Evolutionary conservation across 2,888 invertebrate species (phyloP).

Genomic region (Eupithecia centaureata): DNA sequence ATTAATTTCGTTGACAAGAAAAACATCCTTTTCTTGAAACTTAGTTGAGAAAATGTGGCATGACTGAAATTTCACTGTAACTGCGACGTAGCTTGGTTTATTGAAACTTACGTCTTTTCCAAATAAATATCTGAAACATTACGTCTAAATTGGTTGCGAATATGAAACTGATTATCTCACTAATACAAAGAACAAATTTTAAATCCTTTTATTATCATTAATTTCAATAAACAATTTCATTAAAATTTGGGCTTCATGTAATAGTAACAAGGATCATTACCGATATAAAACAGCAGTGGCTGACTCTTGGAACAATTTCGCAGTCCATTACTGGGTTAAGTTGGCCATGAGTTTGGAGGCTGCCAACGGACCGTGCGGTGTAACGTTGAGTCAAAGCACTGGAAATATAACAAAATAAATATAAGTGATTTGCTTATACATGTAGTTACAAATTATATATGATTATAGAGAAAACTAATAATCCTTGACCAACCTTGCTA

Average conservation of each 20-base stretch:
- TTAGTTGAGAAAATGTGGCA: constrained; percentile 1
- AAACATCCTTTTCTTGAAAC: constrained; percentile 36
- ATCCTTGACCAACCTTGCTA: too few relatives aligned
- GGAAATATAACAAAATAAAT: too few relatives aligned
- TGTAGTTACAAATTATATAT: too few relatives aligned
- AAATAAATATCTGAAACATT: too few relatives aligned
- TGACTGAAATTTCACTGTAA: constrained; percentile 12
- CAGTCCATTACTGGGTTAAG: constrained; percentile 37
- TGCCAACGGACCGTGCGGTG: constrained; percentile 31
- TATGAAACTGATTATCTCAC: neutral
- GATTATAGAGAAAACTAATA: too few relatives aligned
- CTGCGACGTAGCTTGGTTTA: neutral
- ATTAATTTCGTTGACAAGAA: constrained; percentile 39
- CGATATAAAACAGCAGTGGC: neutral
- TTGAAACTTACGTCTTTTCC: neutral
- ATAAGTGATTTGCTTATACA: too few relatives aligned
- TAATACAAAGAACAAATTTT: neutral
- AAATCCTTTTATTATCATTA: neutral
- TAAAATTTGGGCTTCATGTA: neutral
- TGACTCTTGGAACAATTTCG: constrained; percentile 39
- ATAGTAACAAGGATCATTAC: neutral
- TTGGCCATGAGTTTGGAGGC: constrained; percentile 34
- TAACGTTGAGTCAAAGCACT: constrained; percentile 30
- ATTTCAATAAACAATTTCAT: neutral
- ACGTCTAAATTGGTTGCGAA: neutral